Evolutionary conservation across 2,797 vertebrate genomes (phyloP), one percentile per base, ranked within the genome.

Genomic region (Streptopelia turtur): DNA sequence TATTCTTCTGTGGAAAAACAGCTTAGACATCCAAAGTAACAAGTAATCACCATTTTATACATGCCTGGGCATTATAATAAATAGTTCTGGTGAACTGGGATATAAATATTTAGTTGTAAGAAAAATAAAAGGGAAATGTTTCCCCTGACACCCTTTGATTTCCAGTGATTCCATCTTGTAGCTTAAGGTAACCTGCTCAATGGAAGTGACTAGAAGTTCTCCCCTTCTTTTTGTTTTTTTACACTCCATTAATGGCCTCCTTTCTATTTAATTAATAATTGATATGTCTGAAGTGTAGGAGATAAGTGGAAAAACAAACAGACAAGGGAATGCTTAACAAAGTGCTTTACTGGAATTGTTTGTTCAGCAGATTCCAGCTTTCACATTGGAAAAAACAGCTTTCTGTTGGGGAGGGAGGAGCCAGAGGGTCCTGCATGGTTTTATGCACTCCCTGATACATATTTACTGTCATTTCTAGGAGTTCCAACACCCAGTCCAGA

Each of bases 401-500:
- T 87, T 88, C 76, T 83, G 17, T 10, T 59, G 70, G 57, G 87
- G 57, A 69, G 57, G 79, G 71, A 25, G 72, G 22, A 88, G 57
- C 23, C 79, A 35, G 43, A 74, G 35, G 47, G 56, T 77, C 43
- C 66, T 76, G 28, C 25, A 5, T 8, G 9, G 43, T 83, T 87
- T 94, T 86, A 33, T 80, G 30, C 82, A 57, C 39, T 88, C 57
- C 16, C 81, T 96, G 87, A 96, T 92, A 28, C 18, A 5, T 97
- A 55, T 96, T 96, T 91, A 55, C 49, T 97, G 90, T 96, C 63
- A 9, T 97, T 97, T 92, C 65, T 90, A 99, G 99, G 99, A 96
- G 99, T 99, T 94, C 99, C 99, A 87, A 99, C 99, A 63, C 99
- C 99, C 83, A 99, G 99, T 85, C 99, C 99, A 89, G 99, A 99